Evolutionary conservation across 2,888 invertebrate genomes (phyloP), one percentile per base, ranked within the genome.

Genomic region (Seira sanloemensis): DNA sequence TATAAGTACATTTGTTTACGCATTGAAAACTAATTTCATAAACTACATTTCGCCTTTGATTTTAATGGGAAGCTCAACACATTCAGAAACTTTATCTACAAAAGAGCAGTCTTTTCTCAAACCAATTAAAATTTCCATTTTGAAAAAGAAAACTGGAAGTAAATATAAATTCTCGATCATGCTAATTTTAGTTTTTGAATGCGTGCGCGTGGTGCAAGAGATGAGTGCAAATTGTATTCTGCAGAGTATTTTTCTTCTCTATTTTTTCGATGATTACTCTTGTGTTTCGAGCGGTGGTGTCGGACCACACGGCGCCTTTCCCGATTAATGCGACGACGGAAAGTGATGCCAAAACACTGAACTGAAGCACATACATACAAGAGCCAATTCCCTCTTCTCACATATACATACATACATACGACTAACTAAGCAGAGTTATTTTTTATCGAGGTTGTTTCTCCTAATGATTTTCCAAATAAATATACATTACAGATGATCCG

Each of bases 341-440:
- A 76, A 82, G 25, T 67, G 77, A 67, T 82, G 82, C 76, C 76
- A 82, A n/a, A n/a, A n/a, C n/a, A n/a, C n/a, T n/a, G n/a, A n/a
- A 67, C n/a, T 74, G 16, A 23, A n/a, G 58, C 16, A 4, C 26
- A 18, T 73, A 24, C 62, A 24, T 16, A 58, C n/a, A 21, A 26
- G 24, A 62, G 25, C 62, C n/a, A 25, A 62, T 74, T 62, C 25
- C 9, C 54, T 24, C 4, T 27, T 25, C 67, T 50, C 50, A 19
- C 16, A 24, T 67, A 46, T 50, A n/a, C 46, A 46, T 12, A 26
- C 12, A 50, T 1, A n/a, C 7, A 24, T 1, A 26, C 27, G 24
- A 19, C 26, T 37, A 9, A 37, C 37, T n/a, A n/a, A n/a, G 19
- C 18, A 0, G 27, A 9, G 12, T 37, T 37, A 12, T 37, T 62